Evolutionary conservation across 2,888 invertebrate species (phyloP).

Genomic region (Tetragnatha montana): DNA sequence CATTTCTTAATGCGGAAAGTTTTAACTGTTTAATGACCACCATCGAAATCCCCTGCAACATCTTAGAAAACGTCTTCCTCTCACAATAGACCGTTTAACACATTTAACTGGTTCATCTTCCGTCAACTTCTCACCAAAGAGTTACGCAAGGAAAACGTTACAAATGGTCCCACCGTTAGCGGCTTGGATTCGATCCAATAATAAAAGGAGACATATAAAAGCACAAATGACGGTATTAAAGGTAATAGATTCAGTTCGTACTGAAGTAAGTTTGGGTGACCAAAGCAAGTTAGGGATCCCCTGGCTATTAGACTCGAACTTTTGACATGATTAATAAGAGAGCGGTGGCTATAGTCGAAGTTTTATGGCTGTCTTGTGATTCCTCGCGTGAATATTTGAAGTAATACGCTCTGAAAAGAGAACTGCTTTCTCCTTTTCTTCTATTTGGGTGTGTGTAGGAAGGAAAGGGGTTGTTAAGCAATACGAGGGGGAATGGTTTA

Average conservation of each 20-base stretch:
- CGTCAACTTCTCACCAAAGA: neutral
- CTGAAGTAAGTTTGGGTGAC: neutral
- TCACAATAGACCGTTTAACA: neutral
- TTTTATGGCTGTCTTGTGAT: conserved; percentile 10
- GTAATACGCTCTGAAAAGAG: neutral
- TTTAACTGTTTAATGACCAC: no score
- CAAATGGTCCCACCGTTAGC: neutral
- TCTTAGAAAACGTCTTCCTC: neutral
- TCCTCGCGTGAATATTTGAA: conserved; percentile 18
- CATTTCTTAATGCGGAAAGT: no score
- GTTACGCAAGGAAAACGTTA: neutral
- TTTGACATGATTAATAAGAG: conserved; percentile 18
- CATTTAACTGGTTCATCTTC: neutral
- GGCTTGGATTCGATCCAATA: neutral
- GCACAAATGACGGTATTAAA: neutral
- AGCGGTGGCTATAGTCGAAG: neutral
- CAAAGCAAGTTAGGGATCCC: neutral
- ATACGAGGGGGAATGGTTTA: no score
- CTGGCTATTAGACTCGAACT: neutral
- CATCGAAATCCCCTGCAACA: neutral
- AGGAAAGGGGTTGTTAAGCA: no score
- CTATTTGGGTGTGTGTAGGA: neutral
- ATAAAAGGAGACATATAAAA: neutral
- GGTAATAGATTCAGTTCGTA: neutral
- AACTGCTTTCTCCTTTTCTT: neutral